Evolutionary conservation across 2,113 vertebrate genomes (phyloP).

Genomic region (Trochalopteron elliotii): DNA sequence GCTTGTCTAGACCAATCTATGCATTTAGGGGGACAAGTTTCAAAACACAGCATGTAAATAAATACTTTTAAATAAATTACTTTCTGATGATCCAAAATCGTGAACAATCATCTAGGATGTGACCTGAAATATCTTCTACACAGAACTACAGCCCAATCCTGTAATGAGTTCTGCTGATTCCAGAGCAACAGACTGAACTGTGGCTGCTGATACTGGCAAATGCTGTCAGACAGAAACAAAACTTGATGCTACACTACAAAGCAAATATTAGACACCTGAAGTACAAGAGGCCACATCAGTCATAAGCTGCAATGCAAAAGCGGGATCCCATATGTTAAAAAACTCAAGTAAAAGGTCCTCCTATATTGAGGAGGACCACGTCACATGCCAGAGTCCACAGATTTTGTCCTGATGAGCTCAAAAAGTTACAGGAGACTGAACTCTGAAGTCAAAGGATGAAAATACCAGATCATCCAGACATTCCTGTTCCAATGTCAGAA

Average conservation of each 20-base stretch:
- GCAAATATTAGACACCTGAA: not conserved
- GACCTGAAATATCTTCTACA: not conserved
- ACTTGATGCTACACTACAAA: not conserved
- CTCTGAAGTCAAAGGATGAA: not conserved
- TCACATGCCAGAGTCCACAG: not conserved
- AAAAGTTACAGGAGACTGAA: not conserved
- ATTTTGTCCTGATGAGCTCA: not conserved
- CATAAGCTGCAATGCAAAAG: not conserved
- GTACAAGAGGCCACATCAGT: not conserved
- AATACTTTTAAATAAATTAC: not conserved
- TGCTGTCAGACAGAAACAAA: not conserved
- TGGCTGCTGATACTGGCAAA: not conserved
- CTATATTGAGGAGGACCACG: not conserved
- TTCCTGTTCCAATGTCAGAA: not conserved
- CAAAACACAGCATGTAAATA: not conserved
- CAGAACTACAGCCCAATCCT: not conserved
- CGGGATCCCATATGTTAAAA: not conserved
- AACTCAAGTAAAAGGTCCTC: not conserved
- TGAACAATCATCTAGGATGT: not conserved
- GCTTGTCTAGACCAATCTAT: not conserved
- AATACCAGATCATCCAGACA: not conserved
- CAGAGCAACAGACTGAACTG: not conserved
- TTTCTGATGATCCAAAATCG: not conserved
- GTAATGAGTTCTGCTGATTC: not conserved
- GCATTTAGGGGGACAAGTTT: not conserved